These are phyloP conservation scores for Hexactinellida sp. DNA, from an alignment of 37 sponge, comb jelly and placozoan genomes.

Conservation along the genomic window DNA sequence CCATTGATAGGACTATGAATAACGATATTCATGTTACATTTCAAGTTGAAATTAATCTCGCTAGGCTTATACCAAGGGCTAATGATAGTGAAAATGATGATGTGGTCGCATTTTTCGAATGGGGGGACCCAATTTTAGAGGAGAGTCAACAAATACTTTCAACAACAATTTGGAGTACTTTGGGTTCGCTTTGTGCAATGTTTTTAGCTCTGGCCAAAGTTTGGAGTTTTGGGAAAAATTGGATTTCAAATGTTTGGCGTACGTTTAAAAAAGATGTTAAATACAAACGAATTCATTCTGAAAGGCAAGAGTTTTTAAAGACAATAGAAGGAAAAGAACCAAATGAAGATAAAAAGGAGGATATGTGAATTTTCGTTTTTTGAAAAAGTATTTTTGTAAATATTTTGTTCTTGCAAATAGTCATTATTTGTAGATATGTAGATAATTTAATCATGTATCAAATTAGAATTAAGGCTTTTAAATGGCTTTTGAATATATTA, in stretches of 20 bases:
- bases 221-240: background rate
- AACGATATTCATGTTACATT: background rate
- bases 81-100: background rate
- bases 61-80: background rate
- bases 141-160: background rate
- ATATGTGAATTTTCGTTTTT: background rate
- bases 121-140: background rate
- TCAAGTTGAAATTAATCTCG: background rate
- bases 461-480: no score
- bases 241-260: background rate
- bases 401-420: background rate
- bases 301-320: background rate
- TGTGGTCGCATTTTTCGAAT: background rate
- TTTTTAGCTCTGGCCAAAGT: background rate
- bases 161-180: background rate
- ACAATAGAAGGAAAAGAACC: background rate
- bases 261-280: background rate
- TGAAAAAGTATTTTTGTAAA: no score
- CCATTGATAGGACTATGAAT: background rate
- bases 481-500: no score
- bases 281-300: background rate
- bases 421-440: background rate
- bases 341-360: background rate
- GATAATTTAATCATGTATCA: no score
- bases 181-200: conserved; percentile 2